Evolutionary conservation across 2,113 vertebrate species (phyloP), one percentile per base, ranked within the genome.

Genomic region (Plecturocebus donacophilus): DNA sequence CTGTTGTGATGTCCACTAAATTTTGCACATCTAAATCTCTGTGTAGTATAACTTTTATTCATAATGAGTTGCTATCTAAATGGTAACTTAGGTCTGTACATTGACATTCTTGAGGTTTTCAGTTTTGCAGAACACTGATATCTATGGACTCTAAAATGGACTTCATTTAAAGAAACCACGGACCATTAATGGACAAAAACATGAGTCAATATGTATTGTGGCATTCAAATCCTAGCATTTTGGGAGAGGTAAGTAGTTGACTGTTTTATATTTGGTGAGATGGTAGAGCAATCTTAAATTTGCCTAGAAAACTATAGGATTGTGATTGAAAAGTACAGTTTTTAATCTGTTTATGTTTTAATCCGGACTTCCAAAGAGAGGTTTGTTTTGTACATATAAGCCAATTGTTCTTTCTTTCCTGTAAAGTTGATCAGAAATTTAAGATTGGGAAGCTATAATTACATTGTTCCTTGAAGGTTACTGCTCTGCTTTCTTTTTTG

Each of bases 21-120:
- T 54, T 93, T 77, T 75, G 7, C 8, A n/a, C 52, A 87, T 91
- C 47, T 90, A 80, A 87, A 25, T 94, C 73, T 79, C 68, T 54
- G 2, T 84, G 20, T 85, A 82, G 32, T 52, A 5, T 75, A 90
- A 70, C 45, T 85, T 11, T 38, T 52, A n/a, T 47, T 71, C 30
- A 64, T 93, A 89, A 47, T 88, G 84, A 96, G 71, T 87, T 96
- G 90, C 27, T 82, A 87, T 66, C 56, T 32, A 42, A 49, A 12
- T 90, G 66, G 61, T 91, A 82, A 87, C 45, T n/a, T 94, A 82
- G 90, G 27, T 90, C 35, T 95, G n/a, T 86, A 6, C 58, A 88
- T 85, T 98, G 97, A 98, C 35, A 35, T 90, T 95, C 61, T 96
- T 75, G 83, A 97, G 91, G 87, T 97, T 97, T 98, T 97, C 77